Conservation (phyloP, 2,888 invertebrate genomes). For the Volucella bombylans region DNA sequence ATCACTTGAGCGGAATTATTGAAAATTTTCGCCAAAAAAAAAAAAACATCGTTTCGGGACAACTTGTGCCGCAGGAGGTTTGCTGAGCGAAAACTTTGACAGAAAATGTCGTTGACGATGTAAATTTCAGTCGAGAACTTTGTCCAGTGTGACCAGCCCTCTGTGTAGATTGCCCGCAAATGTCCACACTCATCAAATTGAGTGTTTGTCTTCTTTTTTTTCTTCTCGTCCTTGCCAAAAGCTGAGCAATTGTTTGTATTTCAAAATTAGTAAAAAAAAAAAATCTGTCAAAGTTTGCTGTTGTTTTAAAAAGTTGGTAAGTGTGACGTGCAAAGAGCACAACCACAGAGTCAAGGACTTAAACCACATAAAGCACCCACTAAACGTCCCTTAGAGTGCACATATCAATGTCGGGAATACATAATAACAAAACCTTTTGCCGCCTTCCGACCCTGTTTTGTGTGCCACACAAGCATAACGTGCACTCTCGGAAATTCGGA, state of each 20-base stretch:
- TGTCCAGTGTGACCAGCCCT: not conserved
- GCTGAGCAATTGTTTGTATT: not conserved
- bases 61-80: not conserved
- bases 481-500: not conserved
- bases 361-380: slow-evolving; percentile 45
- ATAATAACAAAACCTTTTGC: slow-evolving; percentile 17
- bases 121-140: slow-evolving; percentile 26
- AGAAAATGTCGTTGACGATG: slow-evolving; percentile 33
- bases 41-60: not conserved
- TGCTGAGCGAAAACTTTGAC: slow-evolving; percentile 18
- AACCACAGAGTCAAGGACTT: slow-evolving; percentile 6
- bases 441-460: slow-evolving; percentile 31
- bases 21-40: slow-evolving; percentile 44
- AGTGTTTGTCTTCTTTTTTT: not conserved
- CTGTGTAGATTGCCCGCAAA: not conserved
- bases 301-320: slow-evolving; percentile 16
- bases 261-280: not conserved
- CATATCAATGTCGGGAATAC: slow-evolving; percentile 65
- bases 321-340: not conserved
- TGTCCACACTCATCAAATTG: not conserved
- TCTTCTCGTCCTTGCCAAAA: slow-evolving; percentile 21
- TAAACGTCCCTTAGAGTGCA: slow-evolving; percentile 54
- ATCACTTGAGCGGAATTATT: slow-evolving; percentile 54
- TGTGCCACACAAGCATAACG: slow-evolving; percentile 43
- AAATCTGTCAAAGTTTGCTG: not conserved